Conservation (phyloP, 92 coral and sea anemone species). For the Micromussa lordhowensis region DNA sequence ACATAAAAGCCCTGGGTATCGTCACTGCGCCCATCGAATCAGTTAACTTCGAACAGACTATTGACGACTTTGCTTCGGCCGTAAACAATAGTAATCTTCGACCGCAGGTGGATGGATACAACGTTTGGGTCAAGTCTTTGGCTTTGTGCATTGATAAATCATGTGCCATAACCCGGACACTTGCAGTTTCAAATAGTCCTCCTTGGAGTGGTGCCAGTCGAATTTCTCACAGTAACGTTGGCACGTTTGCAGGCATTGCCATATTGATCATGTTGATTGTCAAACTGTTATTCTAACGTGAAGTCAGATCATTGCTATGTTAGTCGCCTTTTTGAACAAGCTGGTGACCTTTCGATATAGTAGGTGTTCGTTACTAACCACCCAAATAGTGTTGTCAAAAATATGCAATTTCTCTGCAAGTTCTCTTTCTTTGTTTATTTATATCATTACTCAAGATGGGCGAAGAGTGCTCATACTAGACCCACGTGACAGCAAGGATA, state of each 20-base stretch:
- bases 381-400: too few relatives aligned
- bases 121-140: slow-evolving; percentile 61
- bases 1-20: slow-evolving; percentile 13
- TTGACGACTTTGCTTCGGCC: slow-evolving; percentile 42
- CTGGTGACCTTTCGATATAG: background rate
- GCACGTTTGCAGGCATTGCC: background rate
- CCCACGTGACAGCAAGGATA: too few relatives aligned
- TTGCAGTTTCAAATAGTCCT: slow-evolving; percentile 55
- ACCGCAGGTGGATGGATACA: slow-evolving; percentile 39
- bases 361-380: too few relatives aligned
- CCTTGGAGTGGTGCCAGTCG: slow-evolving; percentile 14
- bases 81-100: slow-evolving; percentile 37
- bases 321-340: background rate
- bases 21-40: background rate
- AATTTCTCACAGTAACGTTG: background rate
- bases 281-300: background rate
- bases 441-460: too few relatives aligned
- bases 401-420: too few relatives aligned
- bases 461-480: too few relatives aligned
- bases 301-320: background rate
- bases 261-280: background rate
- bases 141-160: slow-evolving; percentile 49
- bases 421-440: too few relatives aligned
- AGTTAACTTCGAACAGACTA: slow-evolving; percentile 30
- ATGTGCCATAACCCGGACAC: slow-evolving; percentile 35